These are phyloP conservation scores for Drosophila hamatofila DNA, from an alignment of 2,888 invertebrate genomes.

Conservation along the genomic window DNA sequence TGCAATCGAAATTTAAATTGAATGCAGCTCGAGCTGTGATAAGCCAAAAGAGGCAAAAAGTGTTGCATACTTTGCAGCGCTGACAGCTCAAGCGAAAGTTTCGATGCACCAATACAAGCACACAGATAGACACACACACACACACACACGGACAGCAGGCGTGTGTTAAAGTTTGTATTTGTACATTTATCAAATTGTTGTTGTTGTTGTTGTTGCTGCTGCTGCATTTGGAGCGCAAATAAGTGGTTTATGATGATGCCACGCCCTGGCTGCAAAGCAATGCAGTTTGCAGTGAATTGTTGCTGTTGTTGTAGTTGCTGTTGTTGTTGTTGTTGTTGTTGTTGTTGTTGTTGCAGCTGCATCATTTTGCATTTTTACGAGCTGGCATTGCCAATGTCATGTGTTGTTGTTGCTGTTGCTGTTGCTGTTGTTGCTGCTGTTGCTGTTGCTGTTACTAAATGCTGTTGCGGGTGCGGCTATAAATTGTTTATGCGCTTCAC, in stretches of 20 bases:
- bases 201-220: not conserved
- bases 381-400: conserved; percentile 55
- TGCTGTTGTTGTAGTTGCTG: conserved; percentile 10
- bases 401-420: conserved; percentile 37
- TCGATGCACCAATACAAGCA: conserved; percentile 6
- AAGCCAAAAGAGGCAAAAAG: conserved; percentile 16
- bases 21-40: conserved; percentile 14
- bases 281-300: conserved; percentile 31
- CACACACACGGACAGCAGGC: not conserved
- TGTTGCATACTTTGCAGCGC: conserved; percentile 55
- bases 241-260: conserved; percentile 79
- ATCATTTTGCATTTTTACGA: conserved; percentile 77
- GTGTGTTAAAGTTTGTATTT: conserved; percentile 44
- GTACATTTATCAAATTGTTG: conserved; percentile 64
- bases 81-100: conserved; percentile 24
- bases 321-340: conserved; percentile 19
- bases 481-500: conserved; percentile 78
- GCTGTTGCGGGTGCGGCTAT: conserved; percentile 64
- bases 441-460: conserved; percentile 43
- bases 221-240: conserved; percentile 78
- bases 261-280: conserved; percentile 7
- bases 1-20: not conserved
- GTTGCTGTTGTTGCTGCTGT: conserved; percentile 34
- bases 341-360: conserved; percentile 35
- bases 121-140: conserved; percentile 1